Conservation (phyloP, 1,140 invertebrate genomes). For the Drosophila funebris region DNA sequence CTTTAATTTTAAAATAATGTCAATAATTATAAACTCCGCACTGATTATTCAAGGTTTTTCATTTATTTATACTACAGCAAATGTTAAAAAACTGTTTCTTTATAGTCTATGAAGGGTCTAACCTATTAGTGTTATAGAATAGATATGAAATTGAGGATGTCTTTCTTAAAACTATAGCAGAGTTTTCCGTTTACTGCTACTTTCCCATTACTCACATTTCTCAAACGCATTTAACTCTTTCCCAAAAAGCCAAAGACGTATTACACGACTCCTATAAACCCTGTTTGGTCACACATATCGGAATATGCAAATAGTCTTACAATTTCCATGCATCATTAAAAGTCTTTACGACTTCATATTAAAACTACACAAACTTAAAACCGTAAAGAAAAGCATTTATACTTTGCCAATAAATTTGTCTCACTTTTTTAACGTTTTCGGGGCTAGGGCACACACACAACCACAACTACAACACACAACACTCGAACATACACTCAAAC, state of each 20-base stretch:
- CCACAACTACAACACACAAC: not conserved
- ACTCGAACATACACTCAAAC: too few species aligned
- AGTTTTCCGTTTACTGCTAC: too few species aligned
- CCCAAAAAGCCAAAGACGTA: slow-evolving; percentile 33
- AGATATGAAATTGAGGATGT: too few species aligned
- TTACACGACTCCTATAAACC: slow-evolving; percentile 26
- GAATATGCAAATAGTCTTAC: slow-evolving; percentile 71
- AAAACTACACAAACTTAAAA: slow-evolving; percentile 57
- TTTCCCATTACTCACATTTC: not conserved
- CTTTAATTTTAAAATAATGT: too few species aligned
- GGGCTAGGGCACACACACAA: slow-evolving; percentile 29
- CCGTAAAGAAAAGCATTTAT: slow-evolving; percentile 66
- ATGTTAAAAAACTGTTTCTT: too few species aligned
- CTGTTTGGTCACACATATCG: slow-evolving; percentile 3
- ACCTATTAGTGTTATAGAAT: too few species aligned
- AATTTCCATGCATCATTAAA: slow-evolving; percentile 65
- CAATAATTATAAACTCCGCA: too few species aligned
- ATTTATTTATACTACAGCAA: too few species aligned
- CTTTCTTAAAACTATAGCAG: too few species aligned
- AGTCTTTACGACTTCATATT: slow-evolving; percentile 75
- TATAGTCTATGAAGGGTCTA: too few species aligned
- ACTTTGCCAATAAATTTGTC: slow-evolving; percentile 78
- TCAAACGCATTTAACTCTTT: slow-evolving; percentile 8
- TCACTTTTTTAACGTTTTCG: slow-evolving; percentile 43
- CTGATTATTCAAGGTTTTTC: too few species aligned